Conservation (phyloP, 2,797 vertebrate species). For the Cichlasoma orientale region DNA sequence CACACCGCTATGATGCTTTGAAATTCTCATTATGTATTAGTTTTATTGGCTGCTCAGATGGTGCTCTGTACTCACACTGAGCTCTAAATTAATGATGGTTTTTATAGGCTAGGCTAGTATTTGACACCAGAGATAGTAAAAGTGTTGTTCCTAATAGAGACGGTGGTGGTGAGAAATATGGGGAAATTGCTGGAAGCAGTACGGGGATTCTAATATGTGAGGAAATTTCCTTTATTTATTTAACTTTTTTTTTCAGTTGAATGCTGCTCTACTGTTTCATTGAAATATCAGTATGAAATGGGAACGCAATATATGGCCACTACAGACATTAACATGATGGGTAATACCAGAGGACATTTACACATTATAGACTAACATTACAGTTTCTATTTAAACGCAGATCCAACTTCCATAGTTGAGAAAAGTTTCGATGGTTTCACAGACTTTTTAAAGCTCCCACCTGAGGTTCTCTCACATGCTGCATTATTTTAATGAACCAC, state of each 20-base stretch:
- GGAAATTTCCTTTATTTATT: neutral
- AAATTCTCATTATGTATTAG: conserved; percentile 27
- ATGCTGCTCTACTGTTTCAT: neutral
- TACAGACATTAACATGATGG: neutral
- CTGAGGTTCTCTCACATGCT: neutral
- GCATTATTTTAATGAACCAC: neutral
- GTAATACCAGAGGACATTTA: too few species aligned
- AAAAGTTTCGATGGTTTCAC: neutral
- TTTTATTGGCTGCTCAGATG: conserved; percentile 34
- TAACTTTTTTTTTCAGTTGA: neutral
- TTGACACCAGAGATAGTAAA: conserved; percentile 13
- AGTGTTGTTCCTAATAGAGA: conserved; percentile 2
- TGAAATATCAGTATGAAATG: neutral
- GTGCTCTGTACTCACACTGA: conserved; percentile 19
- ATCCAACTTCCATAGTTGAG: neutral
- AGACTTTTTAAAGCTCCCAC: neutral
- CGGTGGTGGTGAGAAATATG: neutral
- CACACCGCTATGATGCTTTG: conserved; percentile 19
- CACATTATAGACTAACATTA: too few species aligned
- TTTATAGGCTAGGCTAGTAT: conserved; percentile 34
- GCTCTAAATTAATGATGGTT: conserved; percentile 46
- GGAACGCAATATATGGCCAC: neutral
- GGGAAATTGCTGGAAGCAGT: neutral
- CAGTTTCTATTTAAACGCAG: neutral
- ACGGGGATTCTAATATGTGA: neutral